These are phyloP conservation scores for Mobula birostris DNA, from an alignment of 2,113 vertebrate species.

Conservation along the genomic window DNA sequence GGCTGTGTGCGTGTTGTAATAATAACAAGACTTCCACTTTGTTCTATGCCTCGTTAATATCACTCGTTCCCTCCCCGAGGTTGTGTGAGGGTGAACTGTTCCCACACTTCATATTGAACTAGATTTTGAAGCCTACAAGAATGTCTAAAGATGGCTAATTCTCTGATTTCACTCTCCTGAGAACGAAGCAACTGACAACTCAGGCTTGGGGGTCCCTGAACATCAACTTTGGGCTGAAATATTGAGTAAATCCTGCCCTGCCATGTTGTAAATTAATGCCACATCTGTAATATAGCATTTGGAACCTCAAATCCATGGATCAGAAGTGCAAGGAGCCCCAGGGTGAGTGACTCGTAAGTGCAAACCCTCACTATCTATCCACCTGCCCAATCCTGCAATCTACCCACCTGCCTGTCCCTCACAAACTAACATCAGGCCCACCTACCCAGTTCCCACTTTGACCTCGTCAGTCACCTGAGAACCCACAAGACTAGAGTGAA, in stretches of 20 bases:
- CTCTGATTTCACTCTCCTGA: neutral
- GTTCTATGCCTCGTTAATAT: neutral
- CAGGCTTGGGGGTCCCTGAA: too few relatives aligned
- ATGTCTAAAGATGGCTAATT: neutral
- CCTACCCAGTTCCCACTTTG: too few relatives aligned
- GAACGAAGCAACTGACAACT: neutral
- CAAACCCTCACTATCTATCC: too few relatives aligned
- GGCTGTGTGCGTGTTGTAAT: too few relatives aligned
- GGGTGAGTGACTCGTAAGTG: too few relatives aligned
- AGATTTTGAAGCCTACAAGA: neutral
- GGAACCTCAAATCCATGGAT: too few relatives aligned
- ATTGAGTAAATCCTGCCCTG: neutral
- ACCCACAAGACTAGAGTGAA: too few relatives aligned
- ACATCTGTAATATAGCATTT: neutral
- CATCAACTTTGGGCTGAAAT: neutral
- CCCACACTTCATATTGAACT: neutral
- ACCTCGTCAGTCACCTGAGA: too few relatives aligned
- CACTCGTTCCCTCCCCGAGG: neutral
- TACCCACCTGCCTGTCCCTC: too few relatives aligned
- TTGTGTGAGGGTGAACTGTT: neutral
- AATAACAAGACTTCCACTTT: neutral
- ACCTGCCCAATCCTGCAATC: too few relatives aligned
- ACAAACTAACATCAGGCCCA: too few relatives aligned
- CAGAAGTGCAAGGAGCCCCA: too few relatives aligned
- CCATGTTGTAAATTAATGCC: neutral